Percentiles rank a stretch among this genome's conserved stretches.
Evolutionary conservation across 23 tunicate genomes (phyloP).

Genomic region (Styela plicata): DNA sequence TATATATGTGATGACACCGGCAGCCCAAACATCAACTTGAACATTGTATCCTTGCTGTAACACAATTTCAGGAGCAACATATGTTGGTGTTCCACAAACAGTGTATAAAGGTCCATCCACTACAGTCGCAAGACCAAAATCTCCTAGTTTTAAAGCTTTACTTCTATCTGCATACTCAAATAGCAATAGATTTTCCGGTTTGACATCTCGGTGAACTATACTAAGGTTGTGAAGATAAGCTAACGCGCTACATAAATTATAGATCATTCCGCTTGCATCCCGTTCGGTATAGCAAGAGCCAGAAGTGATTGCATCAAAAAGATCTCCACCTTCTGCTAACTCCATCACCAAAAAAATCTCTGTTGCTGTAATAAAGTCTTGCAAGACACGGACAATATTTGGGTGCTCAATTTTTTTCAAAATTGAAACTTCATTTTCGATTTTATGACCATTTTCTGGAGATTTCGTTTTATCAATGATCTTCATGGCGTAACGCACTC

Average conservation of each 20-base stretch:
- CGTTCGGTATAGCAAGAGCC: constrained; percentile 59
- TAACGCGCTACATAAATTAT: constrained; percentile 71
- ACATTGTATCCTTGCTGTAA: constrained; percentile 74
- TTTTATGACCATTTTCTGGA: constrained; percentile 63
- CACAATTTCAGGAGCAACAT: constrained; percentile 98
- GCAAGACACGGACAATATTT: constrained; percentile 57
- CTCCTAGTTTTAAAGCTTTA: constrained; percentile 84
- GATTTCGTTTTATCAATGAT: constrained; percentile 69
- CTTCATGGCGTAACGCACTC: constrained; percentile 66
- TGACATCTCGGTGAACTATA: constrained; percentile 93
- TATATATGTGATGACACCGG: constrained; percentile 88
- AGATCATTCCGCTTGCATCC: constrained; percentile 80
- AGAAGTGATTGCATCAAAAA: constrained; percentile 87
- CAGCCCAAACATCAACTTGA: constrained; percentile 94
- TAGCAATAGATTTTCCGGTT: constrained; percentile 90
- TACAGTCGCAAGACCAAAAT: constrained; percentile 91
- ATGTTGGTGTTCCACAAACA: constrained; percentile 98
- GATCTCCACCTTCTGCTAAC: constrained; percentile 80
- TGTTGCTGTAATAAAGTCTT: constrained; percentile 48
- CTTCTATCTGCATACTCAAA: constrained; percentile 61
- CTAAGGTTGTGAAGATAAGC: constrained; percentile 75
- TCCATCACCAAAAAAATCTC: constrained; percentile 83
- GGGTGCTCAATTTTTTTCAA: constrained; percentile 65
- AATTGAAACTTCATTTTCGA: constrained; percentile 67
- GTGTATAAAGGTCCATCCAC: constrained; percentile 74